A percentile compares a stretch with the other conserved stretches of the same genome.
These are phyloP conservation scores for Etheostoma cragini DNA, from an alignment of 2,113 vertebrate genomes.

Conservation along the genomic window DNA sequence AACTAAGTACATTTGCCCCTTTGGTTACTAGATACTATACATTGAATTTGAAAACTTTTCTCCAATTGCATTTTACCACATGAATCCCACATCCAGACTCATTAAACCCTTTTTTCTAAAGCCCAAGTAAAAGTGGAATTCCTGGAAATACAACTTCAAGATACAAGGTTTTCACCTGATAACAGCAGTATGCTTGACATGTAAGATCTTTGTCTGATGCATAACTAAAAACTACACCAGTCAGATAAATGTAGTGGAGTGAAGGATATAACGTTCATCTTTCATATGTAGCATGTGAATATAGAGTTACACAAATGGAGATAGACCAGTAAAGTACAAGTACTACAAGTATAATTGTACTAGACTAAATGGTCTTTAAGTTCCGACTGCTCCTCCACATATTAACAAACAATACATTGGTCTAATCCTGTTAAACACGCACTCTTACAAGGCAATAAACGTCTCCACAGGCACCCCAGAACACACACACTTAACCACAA, in stretches of 20 bases:
- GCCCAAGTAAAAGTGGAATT: background rate
- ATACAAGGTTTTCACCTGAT: background rate
- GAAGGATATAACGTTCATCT: background rate
- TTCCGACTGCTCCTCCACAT: background rate
- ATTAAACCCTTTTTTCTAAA: background rate
- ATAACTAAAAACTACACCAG: background rate
- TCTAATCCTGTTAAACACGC: constrained; percentile 52
- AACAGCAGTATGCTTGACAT: background rate
- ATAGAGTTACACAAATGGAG: background rate
- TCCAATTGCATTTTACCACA: too few relatives aligned
- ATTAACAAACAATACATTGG: background rate
- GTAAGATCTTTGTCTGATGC: background rate
- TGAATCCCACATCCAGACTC: background rate
- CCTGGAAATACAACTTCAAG: background rate
- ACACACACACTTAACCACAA: constrained; percentile 22
- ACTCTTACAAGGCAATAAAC: constrained; percentile 55
- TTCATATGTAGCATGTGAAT: background rate
- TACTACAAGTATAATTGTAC: background rate
- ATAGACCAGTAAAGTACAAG: background rate
- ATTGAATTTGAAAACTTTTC: background rate
- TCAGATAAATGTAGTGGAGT: background rate
- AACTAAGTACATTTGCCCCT: too few relatives aligned
- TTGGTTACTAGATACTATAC: background rate
- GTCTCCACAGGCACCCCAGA: constrained; percentile 35
- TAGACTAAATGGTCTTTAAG: background rate